These are phyloP conservation scores for Pangasianodon gigas DNA, from an alignment of 2,113 vertebrate species.

Conservation along the genomic window DNA sequence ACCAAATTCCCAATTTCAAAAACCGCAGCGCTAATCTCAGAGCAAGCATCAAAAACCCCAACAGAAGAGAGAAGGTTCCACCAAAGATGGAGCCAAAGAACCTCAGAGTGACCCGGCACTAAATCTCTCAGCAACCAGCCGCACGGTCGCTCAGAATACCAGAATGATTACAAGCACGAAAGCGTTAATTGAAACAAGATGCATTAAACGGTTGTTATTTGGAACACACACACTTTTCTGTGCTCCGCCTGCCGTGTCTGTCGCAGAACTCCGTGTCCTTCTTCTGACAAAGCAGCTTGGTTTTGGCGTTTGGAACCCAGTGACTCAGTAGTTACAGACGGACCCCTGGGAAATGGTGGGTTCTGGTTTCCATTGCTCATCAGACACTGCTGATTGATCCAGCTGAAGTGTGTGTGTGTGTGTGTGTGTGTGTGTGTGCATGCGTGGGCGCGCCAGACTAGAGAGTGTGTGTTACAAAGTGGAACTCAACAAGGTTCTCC, in stretches of 20 bases:
- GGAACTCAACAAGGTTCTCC: not conserved
- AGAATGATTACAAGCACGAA: not conserved
- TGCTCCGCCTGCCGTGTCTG: not conserved
- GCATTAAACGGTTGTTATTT: not conserved
- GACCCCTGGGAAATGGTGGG: constrained; percentile 27
- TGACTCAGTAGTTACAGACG: constrained; percentile 1
- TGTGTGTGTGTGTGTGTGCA: not conserved
- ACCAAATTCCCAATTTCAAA: not conserved
- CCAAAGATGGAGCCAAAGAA: not conserved
- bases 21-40: constrained; percentile 6
- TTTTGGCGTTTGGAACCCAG: not conserved
- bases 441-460: not conserved
- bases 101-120: constrained; percentile 3
- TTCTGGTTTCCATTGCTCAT: constrained; percentile 45
- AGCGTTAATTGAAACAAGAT: constrained; percentile 18
- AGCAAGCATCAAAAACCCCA: not conserved
- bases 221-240: not conserved
- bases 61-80: not conserved
- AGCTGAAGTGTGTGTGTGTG: constrained; percentile 8
- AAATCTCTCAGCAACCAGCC: constrained; percentile 6
- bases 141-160: not conserved
- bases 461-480: not conserved
- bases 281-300: not conserved
- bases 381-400: constrained; percentile 34
- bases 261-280: not conserved